phyloP scores from a whole-genome alignment of 2,888 invertebrate genomes.

The Onthophagus sagittarius region DNA sequence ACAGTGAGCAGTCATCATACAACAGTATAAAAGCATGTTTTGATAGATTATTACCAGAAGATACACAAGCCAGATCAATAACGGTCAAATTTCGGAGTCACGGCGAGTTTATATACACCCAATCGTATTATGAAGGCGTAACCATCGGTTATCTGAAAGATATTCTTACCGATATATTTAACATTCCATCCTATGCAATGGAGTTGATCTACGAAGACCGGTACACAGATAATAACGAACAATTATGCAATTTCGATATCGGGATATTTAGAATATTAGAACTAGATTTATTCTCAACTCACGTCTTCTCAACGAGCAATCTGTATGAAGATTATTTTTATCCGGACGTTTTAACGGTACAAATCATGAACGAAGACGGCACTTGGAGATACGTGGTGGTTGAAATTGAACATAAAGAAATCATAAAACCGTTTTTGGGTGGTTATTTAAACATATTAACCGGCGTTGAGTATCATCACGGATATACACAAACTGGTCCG shows the following conservation, averaged over 20 bases:
- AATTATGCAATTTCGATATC: slow-evolving; percentile 33
- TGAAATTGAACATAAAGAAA: slow-evolving; percentile 57
- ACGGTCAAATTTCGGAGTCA: slow-evolving; percentile 41
- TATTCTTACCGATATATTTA: slow-evolving; percentile 58
- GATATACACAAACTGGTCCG: slow-evolving; percentile 76
- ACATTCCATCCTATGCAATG: slow-evolving; percentile 52
- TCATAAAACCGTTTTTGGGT: slow-evolving; percentile 74
- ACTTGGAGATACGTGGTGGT: slow-evolving; percentile 52
- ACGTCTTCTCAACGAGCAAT: slow-evolving; percentile 38
- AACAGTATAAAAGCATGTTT: slow-evolving; percentile 11
- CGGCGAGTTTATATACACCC: slow-evolving; percentile 48
- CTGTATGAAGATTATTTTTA: slow-evolving; percentile 40
- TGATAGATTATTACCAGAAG: neutral
- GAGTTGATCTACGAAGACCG: slow-evolving; percentile 51
- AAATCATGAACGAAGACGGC: slow-evolving; percentile 44
- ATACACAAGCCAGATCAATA: slow-evolving; percentile 22
- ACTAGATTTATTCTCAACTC: slow-evolving; percentile 35
- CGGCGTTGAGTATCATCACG: slow-evolving; percentile 73
- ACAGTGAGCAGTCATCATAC: neutral
- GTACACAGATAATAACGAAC: slow-evolving; percentile 35
- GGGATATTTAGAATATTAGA: slow-evolving; percentile 36
- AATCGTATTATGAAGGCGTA: slow-evolving; percentile 53
- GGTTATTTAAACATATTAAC: slow-evolving; percentile 73
- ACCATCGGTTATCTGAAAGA: slow-evolving; percentile 59
- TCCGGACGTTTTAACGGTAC: slow-evolving; percentile 56